A percentile compares a stretch with the other conserved stretches of the same genome.
Evolutionary conservation across 1,140 invertebrate species (phyloP).

Genomic region (Penaeus chinensis): DNA sequence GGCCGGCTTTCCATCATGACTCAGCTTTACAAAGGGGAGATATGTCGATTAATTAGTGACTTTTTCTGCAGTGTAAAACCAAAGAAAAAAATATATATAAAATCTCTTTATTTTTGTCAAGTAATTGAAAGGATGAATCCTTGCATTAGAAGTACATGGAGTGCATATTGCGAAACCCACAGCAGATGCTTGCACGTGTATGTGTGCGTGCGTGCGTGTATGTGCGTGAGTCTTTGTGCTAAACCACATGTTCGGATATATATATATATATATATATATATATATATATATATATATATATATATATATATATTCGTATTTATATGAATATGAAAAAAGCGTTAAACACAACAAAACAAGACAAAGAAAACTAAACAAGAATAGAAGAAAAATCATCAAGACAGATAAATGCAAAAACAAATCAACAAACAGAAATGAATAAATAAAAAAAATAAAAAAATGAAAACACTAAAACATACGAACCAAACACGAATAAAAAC

Average conservation of each 20-base stretch:
- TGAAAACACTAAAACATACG: too few relatives aligned
- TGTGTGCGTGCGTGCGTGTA: neutral
- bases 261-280: constrained; percentile 31
- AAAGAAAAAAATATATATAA: too few relatives aligned
- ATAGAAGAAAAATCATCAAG: neutral
- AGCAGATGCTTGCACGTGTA: neutral
- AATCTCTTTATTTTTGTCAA: too few relatives aligned
- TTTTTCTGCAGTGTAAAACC: too few relatives aligned
- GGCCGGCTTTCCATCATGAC: too few relatives aligned
- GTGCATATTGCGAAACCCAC: too few relatives aligned
- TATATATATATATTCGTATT: constrained; percentile 26
- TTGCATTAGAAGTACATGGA: too few relatives aligned
- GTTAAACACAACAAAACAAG: neutral
- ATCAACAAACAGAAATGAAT: neutral
- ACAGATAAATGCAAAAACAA: neutral
- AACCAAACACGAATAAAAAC: too few relatives aligned
- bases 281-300: constrained; percentile 41
- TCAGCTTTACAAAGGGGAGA: too few relatives aligned
- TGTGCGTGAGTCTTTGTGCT: constrained; percentile 28
- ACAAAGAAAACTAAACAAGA: neutral
- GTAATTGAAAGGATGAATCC: too few relatives aligned
- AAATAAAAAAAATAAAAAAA: too few relatives aligned
- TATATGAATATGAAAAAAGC: neutral
- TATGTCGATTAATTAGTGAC: too few relatives aligned
- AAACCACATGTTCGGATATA: constrained; percentile 11